Percentiles rank a stretch among this genome's conserved stretches.
Evolutionary conservation across 2,797 vertebrate genomes (phyloP).

Genomic region (Crotalus adamanteus): DNA sequence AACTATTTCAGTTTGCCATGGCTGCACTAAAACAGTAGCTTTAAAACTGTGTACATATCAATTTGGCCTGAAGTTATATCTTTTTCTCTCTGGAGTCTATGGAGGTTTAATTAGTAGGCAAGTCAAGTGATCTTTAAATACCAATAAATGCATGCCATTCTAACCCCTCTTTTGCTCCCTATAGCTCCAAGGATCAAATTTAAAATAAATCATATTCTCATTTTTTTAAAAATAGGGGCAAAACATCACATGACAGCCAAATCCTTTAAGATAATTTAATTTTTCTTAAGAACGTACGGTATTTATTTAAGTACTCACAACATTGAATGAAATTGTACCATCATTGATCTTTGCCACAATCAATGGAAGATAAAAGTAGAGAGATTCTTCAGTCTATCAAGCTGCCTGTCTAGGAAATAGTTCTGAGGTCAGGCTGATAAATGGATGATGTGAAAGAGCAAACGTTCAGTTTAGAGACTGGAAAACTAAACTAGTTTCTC

Average conservation of each 20-base stretch:
- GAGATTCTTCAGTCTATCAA: neutral
- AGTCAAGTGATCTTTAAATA: neutral
- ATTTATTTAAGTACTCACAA: neutral
- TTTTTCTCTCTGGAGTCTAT: neutral
- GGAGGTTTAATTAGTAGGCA: neutral
- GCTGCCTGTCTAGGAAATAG: neutral
- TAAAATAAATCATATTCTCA: neutral
- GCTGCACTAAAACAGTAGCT: neutral
- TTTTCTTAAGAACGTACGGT: neutral
- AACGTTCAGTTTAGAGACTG: neutral
- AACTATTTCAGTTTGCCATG: neutral
- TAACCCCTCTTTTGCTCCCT: neutral
- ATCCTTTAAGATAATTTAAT: neutral
- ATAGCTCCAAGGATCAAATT: neutral
- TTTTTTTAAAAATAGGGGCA: neutral
- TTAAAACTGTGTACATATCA: neutral
- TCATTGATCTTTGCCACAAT: neutral
- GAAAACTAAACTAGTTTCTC: neutral
- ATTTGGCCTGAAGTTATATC: neutral
- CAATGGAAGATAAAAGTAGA: neutral
- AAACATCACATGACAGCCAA: neutral
- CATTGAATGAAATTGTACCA: neutral
- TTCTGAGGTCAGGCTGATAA: neutral
- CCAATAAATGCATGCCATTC: neutral
- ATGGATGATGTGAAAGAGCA: neutral